A percentile compares a stretch with the other conserved stretches of the same genome.
phyloP scores from a whole-genome alignment of 2,797 vertebrate species.

The Hoplostethus mediterraneus region DNA sequence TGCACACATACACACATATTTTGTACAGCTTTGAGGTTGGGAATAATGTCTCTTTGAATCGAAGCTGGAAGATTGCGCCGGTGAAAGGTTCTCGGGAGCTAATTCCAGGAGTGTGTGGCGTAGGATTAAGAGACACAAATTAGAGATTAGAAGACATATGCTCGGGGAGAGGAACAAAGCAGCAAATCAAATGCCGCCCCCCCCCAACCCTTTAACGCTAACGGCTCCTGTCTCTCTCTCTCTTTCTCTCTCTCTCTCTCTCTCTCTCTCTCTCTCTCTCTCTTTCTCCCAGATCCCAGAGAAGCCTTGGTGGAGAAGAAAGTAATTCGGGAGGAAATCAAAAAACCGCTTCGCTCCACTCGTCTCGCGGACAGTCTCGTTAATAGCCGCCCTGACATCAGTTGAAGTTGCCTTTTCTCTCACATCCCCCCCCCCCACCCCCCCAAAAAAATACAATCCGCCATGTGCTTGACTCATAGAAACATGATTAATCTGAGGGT shows the following conservation, averaged over 20 bases:
- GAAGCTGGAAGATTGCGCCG: constrained; percentile 20
- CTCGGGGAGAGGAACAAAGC: constrained; percentile 43
- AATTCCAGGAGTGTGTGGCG: constrained; percentile 39
- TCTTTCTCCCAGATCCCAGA: constrained; percentile 1
- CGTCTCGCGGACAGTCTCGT: constrained; percentile 32
- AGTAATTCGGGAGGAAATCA: constrained; percentile 59
- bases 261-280: neutral
- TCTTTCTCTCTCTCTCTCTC: neutral
- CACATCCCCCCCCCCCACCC: neutral
- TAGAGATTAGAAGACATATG: constrained; percentile 54
- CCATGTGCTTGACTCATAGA: neutral
- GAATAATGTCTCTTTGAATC: constrained; percentile 3
- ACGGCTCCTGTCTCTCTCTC: constrained; percentile 9
- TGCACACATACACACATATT: neutral
- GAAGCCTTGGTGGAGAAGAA: constrained; percentile 25
- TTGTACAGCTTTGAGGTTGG: neutral
- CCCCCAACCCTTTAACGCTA: constrained; percentile 34
- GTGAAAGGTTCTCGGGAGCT: constrained; percentile 39
- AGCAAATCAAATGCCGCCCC: constrained; percentile 51
- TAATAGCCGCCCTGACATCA: constrained; percentile 54
- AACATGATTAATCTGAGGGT: neutral
- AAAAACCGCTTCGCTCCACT: constrained; percentile 57
- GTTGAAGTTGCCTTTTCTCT: constrained; percentile 40
- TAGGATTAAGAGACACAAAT: constrained; percentile 63
- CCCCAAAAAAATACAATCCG: constrained; percentile 5